These are phyloP conservation scores for Drosophila algonquin DNA, from an alignment of 2,888 invertebrate species.

Conservation along the genomic window DNA sequence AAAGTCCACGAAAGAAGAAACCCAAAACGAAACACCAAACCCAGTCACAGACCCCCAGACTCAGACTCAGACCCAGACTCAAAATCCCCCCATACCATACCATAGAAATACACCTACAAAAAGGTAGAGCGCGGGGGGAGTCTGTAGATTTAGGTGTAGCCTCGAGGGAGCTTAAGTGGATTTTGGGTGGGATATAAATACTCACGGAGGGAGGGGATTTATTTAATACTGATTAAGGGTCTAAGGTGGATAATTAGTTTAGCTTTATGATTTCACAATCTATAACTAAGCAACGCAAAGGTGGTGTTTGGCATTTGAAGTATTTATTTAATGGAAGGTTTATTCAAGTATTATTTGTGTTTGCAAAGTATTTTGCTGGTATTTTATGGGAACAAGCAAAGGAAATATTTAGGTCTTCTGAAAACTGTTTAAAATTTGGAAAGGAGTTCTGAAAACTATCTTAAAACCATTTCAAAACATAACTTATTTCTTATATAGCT, in stretches of 20 bases:
- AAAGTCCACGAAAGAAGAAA: slow-evolving; percentile 37
- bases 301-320: background rate
- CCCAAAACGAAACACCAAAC: slow-evolving; percentile 28
- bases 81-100: background rate
- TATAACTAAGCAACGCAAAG: background rate
- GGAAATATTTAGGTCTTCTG: too few relatives aligned
- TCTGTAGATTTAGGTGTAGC: background rate
- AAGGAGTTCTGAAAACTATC: background rate
- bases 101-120: background rate
- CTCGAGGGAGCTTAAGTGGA: background rate
- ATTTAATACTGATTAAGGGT: background rate
- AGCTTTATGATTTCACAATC: background rate
- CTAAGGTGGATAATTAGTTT: background rate
- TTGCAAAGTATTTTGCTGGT: too few relatives aligned
- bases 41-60: slow-evolving; percentile 23
- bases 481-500: background rate
- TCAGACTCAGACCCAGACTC: background rate
- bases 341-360: background rate
- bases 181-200: background rate
- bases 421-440: background rate
- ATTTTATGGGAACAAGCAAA: too few relatives aligned
- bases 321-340: background rate
- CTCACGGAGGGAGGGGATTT: background rate
- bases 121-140: background rate
- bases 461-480: background rate